These are phyloP conservation scores for Bujurquina vittata DNA, from an alignment of 2,113 vertebrate species.

Conservation along the genomic window DNA sequence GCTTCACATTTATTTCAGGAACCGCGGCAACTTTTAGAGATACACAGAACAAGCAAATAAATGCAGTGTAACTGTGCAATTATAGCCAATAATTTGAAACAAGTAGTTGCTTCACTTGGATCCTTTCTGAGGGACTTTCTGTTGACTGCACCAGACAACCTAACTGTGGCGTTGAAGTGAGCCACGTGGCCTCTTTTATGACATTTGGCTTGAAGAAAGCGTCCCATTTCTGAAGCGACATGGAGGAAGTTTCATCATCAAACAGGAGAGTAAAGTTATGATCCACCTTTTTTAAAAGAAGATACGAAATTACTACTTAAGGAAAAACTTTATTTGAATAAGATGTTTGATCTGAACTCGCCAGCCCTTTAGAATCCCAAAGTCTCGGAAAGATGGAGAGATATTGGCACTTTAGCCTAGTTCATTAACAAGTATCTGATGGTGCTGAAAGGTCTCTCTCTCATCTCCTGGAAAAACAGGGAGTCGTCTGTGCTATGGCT, in stretches of 20 bases:
- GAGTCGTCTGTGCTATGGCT: slow-evolving; percentile 26
- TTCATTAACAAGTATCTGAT: slow-evolving; percentile 9
- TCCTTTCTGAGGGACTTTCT: not conserved
- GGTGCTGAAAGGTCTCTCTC: slow-evolving; percentile 24
- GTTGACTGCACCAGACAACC: not conserved
- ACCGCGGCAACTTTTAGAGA: not conserved
- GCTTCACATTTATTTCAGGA: no score
- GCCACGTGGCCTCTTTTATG: not conserved
- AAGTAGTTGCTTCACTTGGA: not conserved
- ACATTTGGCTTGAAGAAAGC: not conserved
- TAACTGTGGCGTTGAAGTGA: not conserved
- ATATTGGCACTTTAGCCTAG: not conserved
- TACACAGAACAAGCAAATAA: not conserved
- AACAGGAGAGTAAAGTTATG: not conserved
- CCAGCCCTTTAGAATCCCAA: not conserved
- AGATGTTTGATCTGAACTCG: not conserved
- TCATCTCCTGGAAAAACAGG: slow-evolving; percentile 12
- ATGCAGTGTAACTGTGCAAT: not conserved
- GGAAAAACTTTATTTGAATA: not conserved
- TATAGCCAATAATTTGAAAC: not conserved
- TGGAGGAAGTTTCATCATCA: not conserved
- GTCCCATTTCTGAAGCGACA: not conserved
- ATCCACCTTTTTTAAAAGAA: not conserved
- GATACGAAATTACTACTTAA: not conserved
- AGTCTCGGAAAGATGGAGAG: slow-evolving; percentile 12